Evolutionary conservation across 1,140 invertebrate species (phyloP).

Genomic region (Armadillidium nasatum): DNA sequence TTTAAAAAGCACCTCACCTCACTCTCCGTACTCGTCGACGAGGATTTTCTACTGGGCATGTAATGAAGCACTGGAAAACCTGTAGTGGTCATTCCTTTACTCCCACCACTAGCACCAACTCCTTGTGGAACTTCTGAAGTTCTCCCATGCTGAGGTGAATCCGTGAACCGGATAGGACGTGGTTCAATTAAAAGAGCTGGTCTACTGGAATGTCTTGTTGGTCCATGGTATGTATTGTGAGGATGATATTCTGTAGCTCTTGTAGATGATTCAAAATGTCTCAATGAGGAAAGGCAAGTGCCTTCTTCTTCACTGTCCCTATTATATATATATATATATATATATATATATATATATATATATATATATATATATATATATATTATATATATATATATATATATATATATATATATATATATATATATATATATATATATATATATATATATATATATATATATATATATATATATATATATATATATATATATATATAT

Average conservation of each 20-base stretch:
- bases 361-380: no score
- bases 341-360: no score
- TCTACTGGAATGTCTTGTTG: constrained; percentile 64
- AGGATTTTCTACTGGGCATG: constrained; percentile 31
- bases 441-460: no score
- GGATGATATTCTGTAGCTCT: constrained; percentile 54
- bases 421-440: no score
- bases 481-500: no score
- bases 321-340: no score
- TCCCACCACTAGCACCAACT: background rate
- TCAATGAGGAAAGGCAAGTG: background rate
- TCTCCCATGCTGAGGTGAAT: constrained; percentile 66
- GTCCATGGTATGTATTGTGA: constrained; percentile 88
- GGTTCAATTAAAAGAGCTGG: constrained; percentile 55
- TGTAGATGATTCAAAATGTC: background rate
- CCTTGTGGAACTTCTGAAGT: constrained; percentile 31
- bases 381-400: no score
- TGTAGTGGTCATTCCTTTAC: background rate
- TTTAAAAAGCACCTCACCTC: no score
- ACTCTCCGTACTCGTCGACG: constrained; percentile 28
- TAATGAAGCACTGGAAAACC: constrained; percentile 31
- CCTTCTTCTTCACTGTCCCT: background rate
- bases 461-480: no score
- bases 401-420: no score
- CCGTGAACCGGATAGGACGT: constrained; percentile 66